Conservation (phyloP, 2,888 invertebrate genomes). For the Pheosia tremula region DNA sequence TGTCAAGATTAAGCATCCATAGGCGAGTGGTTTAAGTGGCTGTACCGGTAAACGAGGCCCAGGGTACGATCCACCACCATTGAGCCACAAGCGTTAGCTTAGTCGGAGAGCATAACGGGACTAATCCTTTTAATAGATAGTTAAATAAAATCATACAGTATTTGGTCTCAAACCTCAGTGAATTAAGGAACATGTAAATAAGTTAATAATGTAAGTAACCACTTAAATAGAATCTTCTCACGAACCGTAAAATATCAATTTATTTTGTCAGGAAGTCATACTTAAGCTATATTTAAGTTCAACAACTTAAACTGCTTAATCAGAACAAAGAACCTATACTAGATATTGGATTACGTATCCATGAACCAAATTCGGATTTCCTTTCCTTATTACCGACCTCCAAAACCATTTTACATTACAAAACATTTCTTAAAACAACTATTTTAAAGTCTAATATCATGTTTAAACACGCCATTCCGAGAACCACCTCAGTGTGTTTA, state of each 20-base stretch:
- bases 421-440: conserved; percentile 6
- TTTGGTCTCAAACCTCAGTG: no score
- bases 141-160: no score
- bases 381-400: not conserved
- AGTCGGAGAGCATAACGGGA: no score
- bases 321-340: not conserved
- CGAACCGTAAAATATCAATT: not conserved
- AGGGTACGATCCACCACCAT: no score
- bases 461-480: conserved; percentile 17
- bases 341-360: not conserved
- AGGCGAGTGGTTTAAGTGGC: no score
- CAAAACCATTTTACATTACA: not conserved
- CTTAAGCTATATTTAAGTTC: not conserved
- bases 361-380: conserved; percentile 3
- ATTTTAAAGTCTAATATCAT: not conserved
- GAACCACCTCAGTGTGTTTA: conserved; percentile 24
- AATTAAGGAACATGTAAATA: no score
- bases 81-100: no score
- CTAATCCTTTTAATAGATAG: no score
- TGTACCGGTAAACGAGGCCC: no score
- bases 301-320: not conserved
- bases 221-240: not conserved
- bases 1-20: no score
- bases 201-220: no score
- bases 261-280: not conserved